These are phyloP conservation scores for Ailurus styani DNA, from an alignment of 2,113 vertebrate species.

Conservation along the genomic window DNA sequence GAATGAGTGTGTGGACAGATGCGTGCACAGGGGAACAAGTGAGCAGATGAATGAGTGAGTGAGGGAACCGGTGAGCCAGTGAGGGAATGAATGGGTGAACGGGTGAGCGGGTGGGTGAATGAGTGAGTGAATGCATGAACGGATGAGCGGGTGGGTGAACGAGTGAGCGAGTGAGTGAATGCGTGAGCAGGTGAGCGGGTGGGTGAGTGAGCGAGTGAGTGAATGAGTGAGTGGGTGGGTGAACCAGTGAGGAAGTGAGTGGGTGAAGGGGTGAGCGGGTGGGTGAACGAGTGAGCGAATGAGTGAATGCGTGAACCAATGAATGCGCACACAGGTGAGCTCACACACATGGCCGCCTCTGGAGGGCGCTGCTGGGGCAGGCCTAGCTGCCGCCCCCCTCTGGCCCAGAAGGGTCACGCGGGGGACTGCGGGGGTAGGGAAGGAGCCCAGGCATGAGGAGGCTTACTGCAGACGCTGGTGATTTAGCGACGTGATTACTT, in stretches of 20 bases:
- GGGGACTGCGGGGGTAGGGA: no score
- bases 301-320: accelerated
- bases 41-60: background rate
- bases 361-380: background rate
- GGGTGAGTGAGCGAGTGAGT: background rate
- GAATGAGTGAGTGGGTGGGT: no score
- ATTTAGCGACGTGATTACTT: conserved; percentile 76
- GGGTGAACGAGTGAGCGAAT: background rate
- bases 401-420: background rate
- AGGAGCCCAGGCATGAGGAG: conserved; percentile 44
- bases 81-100: background rate
- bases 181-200: no score
- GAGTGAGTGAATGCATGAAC: no score
- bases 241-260: background rate
- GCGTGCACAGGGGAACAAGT: background rate
- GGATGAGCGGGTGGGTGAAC: background rate
- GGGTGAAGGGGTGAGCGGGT: no score
- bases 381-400: background rate
- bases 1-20: no score
- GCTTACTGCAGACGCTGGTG: conserved; percentile 62
- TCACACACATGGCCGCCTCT: background rate
- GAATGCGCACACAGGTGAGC: background rate
- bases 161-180: background rate
- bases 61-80: background rate
- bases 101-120: no score